Percentiles rank a stretch among this genome's conserved stretches.
Conservation (phyloP, 2,888 invertebrate species). For the Pseudoips prasinana region DNA sequence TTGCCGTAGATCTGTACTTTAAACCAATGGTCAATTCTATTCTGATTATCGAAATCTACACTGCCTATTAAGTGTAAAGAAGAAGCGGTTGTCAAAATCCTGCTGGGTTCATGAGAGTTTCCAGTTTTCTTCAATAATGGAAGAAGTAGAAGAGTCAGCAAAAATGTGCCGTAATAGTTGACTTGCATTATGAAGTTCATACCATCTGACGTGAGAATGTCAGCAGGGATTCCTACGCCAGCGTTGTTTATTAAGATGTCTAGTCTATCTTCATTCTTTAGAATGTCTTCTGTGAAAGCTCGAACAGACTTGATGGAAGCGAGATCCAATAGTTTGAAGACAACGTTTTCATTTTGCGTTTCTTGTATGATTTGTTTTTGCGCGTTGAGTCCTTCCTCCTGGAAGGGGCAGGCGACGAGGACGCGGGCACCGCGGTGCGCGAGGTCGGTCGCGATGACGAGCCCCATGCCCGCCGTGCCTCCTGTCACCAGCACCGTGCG, state of each 20-base stretch:
- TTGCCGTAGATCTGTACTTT: conserved; percentile 34
- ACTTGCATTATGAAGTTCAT: conserved; percentile 93
- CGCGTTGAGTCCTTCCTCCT: conserved; percentile 59
- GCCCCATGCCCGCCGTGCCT: conserved; percentile 58
- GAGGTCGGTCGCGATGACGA: conserved; percentile 54
- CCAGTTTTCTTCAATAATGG: conserved; percentile 45
- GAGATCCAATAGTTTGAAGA: conserved; percentile 86
- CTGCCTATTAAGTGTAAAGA: conserved; percentile 55
- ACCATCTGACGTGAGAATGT: conserved; percentile 85
- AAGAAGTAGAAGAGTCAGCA: conserved; percentile 62
- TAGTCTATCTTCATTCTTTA: conserved; percentile 84
- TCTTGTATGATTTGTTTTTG: conserved; percentile 82
- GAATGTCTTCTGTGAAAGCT: conserved; percentile 88
- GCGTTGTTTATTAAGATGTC: conserved; percentile 94
- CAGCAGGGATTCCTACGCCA: conserved; percentile 82
- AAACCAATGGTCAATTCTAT: conserved; percentile 19
- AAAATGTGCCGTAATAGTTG: conserved; percentile 95
- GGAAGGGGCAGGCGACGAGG: conserved; percentile 56
- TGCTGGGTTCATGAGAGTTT: conserved; percentile 46
- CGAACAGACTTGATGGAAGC: conserved; percentile 87
- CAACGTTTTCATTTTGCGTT: conserved; percentile 84
- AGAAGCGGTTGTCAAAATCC: conserved; percentile 74
- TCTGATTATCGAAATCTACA: conserved; percentile 30
- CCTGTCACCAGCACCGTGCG: conserved; percentile 48
- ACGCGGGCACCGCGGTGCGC: conserved; percentile 56